Base-by-base conservation (phyloP, 1,140 invertebrate species). In the Carposina sasakii region DNA sequence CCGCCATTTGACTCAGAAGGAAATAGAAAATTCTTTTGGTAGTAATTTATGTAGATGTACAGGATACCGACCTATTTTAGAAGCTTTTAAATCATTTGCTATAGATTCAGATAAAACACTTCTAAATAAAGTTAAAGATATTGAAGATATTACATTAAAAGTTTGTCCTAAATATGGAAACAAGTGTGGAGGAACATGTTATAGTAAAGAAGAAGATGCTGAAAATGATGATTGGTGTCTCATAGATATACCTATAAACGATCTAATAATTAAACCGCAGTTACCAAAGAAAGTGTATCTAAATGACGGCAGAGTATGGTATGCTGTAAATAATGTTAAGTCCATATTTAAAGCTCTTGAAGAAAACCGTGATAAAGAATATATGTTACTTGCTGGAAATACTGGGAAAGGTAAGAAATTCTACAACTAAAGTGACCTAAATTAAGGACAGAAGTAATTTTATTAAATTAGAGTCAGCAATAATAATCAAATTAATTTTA, bases 11-110 rank as follows among this genome's bases (percentile, higher is more conserved):
- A 90, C 86, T 1, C 89, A 89, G 87, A 76, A 88, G 41, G 86
- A 92, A 61, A 86, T 93, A 17, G 92, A 94, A 64, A 89, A 92
- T 61, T 88, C 89, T 0, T 90, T 93, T 61, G 91, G 90, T 3
- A 91, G 93, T 46, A 95, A 94, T 67, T 87, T 95, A 16, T 96
- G 94, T 50, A 2, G 36, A 15, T 96, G 94, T 69, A 96, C 94
- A 2, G 94, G 94, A 0, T 96, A 95, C 59, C 83, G 94, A 33
- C 91, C 94, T 2, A 95, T 95, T 63, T 74, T 95, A 31, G 91
- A 94, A 51, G 88, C 92, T 23, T 94, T 94, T 73, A 94, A 94
- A 78, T 89, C 90, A 12, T 89, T 92, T 44, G 88, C 90, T 2
- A 73, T 59, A 4, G 90, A 93, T 61, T 87, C 87, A 4, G 58